Evolutionary conservation across 2,888 invertebrate genomes (phyloP).

Genomic region (Brachyopa scutellaris): DNA sequence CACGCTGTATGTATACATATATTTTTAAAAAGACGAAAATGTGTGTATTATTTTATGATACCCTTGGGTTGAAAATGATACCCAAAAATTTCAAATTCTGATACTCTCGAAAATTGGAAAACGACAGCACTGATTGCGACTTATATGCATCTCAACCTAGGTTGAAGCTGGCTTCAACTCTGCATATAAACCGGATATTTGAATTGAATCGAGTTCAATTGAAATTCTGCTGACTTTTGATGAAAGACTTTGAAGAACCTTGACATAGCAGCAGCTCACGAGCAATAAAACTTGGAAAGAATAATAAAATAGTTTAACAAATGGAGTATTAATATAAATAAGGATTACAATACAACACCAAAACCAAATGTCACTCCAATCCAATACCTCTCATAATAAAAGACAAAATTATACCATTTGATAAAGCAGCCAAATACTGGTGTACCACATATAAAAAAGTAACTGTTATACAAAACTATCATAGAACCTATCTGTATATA

Average conservation of each 20-base stretch:
- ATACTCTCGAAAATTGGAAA: no score
- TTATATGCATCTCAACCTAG: no score
- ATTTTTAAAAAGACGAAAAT: no score
- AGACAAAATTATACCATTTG: neutral
- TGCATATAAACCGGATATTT: no score
- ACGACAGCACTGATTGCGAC: no score
- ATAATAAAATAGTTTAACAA: neutral
- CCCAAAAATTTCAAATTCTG: no score
- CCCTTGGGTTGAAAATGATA: no score
- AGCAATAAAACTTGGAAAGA: neutral
- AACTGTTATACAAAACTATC: neutral
- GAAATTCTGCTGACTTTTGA: no score
- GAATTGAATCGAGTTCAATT: no score
- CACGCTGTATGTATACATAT: no score
- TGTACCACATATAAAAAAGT: neutral
- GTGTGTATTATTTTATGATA: no score
- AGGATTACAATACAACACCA: neutral
- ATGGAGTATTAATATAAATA: neutral
- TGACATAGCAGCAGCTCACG: neutral
- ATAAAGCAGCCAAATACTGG: neutral
- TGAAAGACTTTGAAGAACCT: neutral
- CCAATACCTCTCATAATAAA: neutral
- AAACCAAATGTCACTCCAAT: neutral
- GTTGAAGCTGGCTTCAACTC: no score
- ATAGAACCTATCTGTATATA: neutral